Evolutionary conservation across 2,797 vertebrate genomes (phyloP).

Genomic region (Coregonus sp.): DNA sequence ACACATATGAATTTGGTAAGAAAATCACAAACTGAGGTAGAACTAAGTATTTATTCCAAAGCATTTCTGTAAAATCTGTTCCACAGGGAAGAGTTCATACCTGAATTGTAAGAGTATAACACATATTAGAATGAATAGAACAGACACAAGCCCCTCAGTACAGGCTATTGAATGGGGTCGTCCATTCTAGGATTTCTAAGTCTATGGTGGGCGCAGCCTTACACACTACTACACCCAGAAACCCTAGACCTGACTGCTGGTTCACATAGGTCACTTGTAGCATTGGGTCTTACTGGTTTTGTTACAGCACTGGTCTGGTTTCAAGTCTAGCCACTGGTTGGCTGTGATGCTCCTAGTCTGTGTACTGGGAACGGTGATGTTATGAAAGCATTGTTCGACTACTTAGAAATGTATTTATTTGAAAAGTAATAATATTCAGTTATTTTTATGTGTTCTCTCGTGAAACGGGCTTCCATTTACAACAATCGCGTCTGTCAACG

Average conservation of each 20-base stretch:
- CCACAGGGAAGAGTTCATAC: slow-evolving; percentile 7
- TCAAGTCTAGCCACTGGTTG: slow-evolving; percentile 64
- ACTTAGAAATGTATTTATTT: slow-evolving; percentile 59
- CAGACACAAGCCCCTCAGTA: slow-evolving; percentile 16
- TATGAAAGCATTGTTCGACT: slow-evolving; percentile 40
- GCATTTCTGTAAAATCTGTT: slow-evolving; percentile 22
- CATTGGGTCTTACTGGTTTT: slow-evolving; percentile 40
- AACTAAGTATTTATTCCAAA: slow-evolving; percentile 40
- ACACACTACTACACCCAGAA: slow-evolving; percentile 20
- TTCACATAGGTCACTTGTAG: slow-evolving; percentile 59
- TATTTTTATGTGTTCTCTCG: slow-evolving; percentile 49
- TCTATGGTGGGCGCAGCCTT: slow-evolving; percentile 45
- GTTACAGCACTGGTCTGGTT: slow-evolving; percentile 24
- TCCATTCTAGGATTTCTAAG: slow-evolving; percentile 18
- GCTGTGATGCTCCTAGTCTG: slow-evolving; percentile 51
- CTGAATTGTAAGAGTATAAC: slow-evolving; percentile 12
- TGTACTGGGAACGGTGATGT: slow-evolving; percentile 45
- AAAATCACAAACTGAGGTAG: slow-evolving; percentile 23
- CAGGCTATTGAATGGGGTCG: background rate
- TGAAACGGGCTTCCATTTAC: slow-evolving; percentile 66
- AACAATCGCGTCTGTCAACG: slow-evolving; percentile 38
- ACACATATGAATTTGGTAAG: background rate
- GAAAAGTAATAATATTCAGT: slow-evolving; percentile 44
- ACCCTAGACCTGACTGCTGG: slow-evolving; percentile 59
- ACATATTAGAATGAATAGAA: slow-evolving; percentile 30